phyloP scores from a whole-genome alignment of 2,888 invertebrate species.

The Bugulina stolonifera region DNA sequence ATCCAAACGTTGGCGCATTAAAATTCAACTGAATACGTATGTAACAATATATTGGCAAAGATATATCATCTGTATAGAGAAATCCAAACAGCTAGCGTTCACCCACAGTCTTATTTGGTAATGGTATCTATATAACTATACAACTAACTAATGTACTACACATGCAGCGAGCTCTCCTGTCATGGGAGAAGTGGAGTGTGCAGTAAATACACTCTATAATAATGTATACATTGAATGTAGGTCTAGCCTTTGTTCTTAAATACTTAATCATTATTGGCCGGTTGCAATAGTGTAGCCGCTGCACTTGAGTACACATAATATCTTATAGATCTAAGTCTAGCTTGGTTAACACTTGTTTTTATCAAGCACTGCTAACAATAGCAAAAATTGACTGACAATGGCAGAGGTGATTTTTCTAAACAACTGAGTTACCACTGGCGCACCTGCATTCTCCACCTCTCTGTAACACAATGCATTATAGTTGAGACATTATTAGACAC shows the following conservation, averaged over 20 bases:
- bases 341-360: constrained; percentile 4
- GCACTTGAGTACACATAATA: too few species aligned
- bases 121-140: too few species aligned
- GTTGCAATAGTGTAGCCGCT: too few species aligned
- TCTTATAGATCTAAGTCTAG: not conserved
- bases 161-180: too few species aligned
- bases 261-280: not conserved
- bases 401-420: constrained; percentile 17
- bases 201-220: not conserved
- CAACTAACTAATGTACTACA: too few species aligned
- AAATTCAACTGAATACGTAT: too few species aligned
- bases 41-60: too few species aligned
- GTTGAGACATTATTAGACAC: not conserved
- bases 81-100: too few species aligned
- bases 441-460: not conserved
- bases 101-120: too few species aligned
- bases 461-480: constrained; percentile 7
- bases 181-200: too few species aligned
- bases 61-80: too few species aligned
- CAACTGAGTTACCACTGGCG: not conserved
- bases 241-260: not conserved
- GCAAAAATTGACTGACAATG: constrained; percentile 16
- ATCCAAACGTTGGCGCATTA: too few species aligned
- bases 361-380: constrained; percentile 21
- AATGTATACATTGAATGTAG: not conserved